Conservation (phyloP, 2,888 invertebrate genomes). For the Ceriagrion tenellum region DNA sequence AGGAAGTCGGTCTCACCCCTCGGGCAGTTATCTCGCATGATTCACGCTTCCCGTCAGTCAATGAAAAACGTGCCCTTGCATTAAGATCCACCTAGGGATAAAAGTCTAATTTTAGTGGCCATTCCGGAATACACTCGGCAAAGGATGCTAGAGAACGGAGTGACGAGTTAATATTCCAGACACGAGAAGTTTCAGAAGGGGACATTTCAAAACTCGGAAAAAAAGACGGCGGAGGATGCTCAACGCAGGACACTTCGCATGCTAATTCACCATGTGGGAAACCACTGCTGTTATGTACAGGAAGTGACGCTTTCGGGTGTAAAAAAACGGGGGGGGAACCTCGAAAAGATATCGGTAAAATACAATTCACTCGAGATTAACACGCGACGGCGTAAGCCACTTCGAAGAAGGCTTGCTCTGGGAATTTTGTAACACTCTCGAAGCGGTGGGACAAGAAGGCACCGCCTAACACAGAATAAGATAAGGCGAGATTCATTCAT, state of each 20-base stretch:
- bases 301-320: conserved; percentile 1
- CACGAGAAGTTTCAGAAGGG: not conserved
- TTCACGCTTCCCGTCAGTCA: not conserved
- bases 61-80: not conserved
- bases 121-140: not conserved
- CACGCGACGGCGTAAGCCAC: not conserved
- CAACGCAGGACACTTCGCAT: not conserved
- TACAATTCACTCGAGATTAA: not conserved
- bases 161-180: not conserved
- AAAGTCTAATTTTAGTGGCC: not conserved
- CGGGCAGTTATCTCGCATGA: not conserved
- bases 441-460: too few species aligned
- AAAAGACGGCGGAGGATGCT: not conserved
- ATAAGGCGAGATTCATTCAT: too few species aligned
- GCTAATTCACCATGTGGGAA: not conserved
- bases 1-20: not conserved
- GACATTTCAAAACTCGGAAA: not conserved
- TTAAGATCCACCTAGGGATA: not conserved
- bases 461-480: too few species aligned
- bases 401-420: not conserved
- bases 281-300: not conserved
- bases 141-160: not conserved
- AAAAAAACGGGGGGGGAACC: not conserved
- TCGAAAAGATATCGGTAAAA: not conserved
- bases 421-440: not conserved